Evolutionary conservation across 2,888 invertebrate genomes (phyloP), one percentile per base, ranked within the genome.

Genomic region (Dryadula phaetusa): DNA sequence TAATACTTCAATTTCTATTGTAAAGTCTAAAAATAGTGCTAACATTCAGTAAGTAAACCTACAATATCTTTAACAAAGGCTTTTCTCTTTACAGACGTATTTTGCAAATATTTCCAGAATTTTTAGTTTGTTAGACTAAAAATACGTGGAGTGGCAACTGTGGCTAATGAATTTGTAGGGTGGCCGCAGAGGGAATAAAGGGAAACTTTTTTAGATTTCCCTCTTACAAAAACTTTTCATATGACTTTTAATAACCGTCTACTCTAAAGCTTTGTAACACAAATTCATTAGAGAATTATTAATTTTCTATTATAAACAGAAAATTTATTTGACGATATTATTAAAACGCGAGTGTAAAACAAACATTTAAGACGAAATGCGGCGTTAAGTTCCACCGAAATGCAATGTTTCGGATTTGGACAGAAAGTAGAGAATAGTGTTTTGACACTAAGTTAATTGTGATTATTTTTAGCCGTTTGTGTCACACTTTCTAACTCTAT

Each of bases 51-150:
- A 54, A 20, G 37, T 34, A 37, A 37, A 3, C 20, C 34, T 37
- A 54, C n/a, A 40, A 22, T 56, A 25, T 56, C 56, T 56, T 40
- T 10, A 40, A 56, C 56, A 56, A 56, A 40, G 40, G 40, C 40
- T 56, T n/a, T 40, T 16, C 40, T 16, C 22, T 56, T 56, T 40
- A 40, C 56, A 22, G 25, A 56, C 8, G 40, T 40, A 56, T 56
- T 54, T 56, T 3, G 22, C n/a, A 40, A 56, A 56, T 52, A 56
- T 56, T 22, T 40, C 40, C 56, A 56, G 56, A 40, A 56, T 56
- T 56, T 56, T 56, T 56, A 56, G 56, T 40, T 56, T 56, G 56
- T 56, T 56, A 56, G 40, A 40, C 56, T 40, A 56, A 56, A 56
- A 37, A 25, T 22, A 56, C 40, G 25, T 40, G 40, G 25, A 56